Evolutionary conservation across 2,888 invertebrate genomes (phyloP).

Genomic region (Mystacides longicornis): DNA sequence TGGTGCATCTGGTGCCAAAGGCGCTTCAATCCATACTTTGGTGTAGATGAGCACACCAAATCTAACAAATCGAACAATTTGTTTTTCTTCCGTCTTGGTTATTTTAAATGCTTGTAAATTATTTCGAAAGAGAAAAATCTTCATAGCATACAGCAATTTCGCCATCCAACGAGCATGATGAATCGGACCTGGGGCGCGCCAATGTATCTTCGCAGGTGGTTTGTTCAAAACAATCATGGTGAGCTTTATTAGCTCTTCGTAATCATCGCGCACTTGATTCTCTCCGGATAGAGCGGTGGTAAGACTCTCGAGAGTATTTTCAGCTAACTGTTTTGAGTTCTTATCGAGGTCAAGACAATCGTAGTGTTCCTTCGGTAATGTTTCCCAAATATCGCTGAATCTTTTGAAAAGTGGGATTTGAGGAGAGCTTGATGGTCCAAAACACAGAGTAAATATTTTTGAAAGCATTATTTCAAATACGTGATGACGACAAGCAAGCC

Average conservation of each 20-base stretch:
- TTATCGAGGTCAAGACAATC: slow-evolving; percentile 3
- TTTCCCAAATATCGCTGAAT: too few species aligned
- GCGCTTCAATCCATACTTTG: not conserved
- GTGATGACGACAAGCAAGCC: too few species aligned
- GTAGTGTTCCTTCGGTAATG: slow-evolving; percentile 2
- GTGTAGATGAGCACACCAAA: not conserved
- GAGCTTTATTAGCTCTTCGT: slow-evolving; percentile 7
- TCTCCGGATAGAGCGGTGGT: not conserved
- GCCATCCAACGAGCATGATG: not conserved
- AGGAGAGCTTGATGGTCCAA: too few species aligned
- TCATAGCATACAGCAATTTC: not conserved
- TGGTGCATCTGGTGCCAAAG: not conserved
- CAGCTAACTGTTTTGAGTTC: slow-evolving; percentile 3
- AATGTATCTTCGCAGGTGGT: not conserved
- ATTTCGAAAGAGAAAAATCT: not conserved
- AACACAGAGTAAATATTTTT: slow-evolving; percentile 3
- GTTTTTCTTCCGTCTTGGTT: not conserved
- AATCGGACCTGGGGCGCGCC: not conserved
- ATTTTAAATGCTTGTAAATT: not conserved
- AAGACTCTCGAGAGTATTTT: slow-evolving; percentile 1
- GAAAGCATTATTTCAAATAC: slow-evolving; percentile 3
- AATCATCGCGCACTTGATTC: slow-evolving; percentile 6
- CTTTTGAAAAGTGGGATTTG: too few species aligned
- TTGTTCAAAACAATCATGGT: too few species aligned
- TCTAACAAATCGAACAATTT: slow-evolving; percentile 2